Evolutionary conservation across 2,888 invertebrate species (phyloP).

Genomic region (Acanthacorydalis orientalis): DNA sequence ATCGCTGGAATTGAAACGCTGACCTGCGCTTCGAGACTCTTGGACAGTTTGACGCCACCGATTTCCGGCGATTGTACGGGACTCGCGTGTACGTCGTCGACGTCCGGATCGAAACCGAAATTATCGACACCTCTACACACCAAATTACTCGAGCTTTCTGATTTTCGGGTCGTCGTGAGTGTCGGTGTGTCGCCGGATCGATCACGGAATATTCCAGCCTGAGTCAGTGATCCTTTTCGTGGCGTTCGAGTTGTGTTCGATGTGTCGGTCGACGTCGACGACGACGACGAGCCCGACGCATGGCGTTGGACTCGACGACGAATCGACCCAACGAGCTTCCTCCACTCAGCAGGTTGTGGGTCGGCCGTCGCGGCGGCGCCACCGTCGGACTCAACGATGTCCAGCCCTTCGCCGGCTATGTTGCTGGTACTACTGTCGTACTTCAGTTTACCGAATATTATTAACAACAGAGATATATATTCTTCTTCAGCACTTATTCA

Average conservation of each 20-base stretch:
- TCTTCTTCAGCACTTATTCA: no score
- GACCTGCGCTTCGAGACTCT: background rate
- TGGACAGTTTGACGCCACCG: background rate
- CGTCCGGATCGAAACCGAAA: constrained; percentile 1
- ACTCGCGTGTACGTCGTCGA: background rate
- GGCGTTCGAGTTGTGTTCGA: constrained; percentile 4
- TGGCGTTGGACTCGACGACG: constrained; percentile 27
- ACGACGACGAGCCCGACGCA: constrained; percentile 16
- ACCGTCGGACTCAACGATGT: background rate
- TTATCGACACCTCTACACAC: background rate
- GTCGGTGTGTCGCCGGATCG: background rate
- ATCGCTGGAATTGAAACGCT: background rate
- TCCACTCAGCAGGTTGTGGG: constrained; percentile 24
- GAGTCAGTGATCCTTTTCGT: constrained; percentile 26
- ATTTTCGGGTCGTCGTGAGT: background rate
- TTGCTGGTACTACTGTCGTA: background rate
- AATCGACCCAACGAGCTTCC: constrained; percentile 27
- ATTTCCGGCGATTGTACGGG: background rate
- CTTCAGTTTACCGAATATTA: no score
- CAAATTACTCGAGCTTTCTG: background rate
- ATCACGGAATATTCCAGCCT: constrained; percentile 18
- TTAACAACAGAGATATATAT: no score
- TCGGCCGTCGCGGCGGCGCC: constrained; percentile 7
- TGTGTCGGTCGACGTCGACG: constrained; percentile 8
- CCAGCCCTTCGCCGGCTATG: background rate